Conservation (phyloP, 2,797 vertebrate species). For the Euthynnus affinis region DNA sequence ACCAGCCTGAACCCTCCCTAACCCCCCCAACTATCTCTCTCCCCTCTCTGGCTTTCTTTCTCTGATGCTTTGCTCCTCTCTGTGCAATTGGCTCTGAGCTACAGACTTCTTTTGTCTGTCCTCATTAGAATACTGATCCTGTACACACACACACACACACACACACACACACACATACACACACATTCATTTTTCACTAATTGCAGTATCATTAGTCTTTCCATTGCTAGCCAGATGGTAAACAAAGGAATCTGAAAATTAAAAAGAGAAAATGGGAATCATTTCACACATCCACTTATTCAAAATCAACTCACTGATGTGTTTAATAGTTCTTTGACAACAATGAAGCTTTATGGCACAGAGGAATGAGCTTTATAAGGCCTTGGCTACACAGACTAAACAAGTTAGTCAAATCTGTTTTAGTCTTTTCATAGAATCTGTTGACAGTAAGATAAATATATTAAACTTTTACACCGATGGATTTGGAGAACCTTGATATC, state of each 20-base stretch:
- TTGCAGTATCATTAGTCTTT: conserved; percentile 66
- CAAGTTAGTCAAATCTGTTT: too few relatives aligned
- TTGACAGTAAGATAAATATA: too few relatives aligned
- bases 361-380: too few relatives aligned
- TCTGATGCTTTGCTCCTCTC: conserved; percentile 78
- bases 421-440: too few relatives aligned
- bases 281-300: conserved; percentile 16
- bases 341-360: too few relatives aligned
- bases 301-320: conserved; percentile 1
- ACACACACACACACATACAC: conserved; percentile 32
- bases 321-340: too few relatives aligned
- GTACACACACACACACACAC: conserved; percentile 65
- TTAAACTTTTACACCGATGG: too few relatives aligned
- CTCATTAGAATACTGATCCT: conserved; percentile 88
- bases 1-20: conserved; percentile 86
- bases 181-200: conserved; percentile 53
- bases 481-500: too few relatives aligned
- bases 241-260: conserved; percentile 73
- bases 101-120: conserved; percentile 84
- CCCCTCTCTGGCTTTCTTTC: conserved; percentile 62
- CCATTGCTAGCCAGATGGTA: conserved; percentile 63
- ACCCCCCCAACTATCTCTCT: conserved; percentile 66
- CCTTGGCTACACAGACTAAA: too few relatives aligned
- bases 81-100: conserved; percentile 81
- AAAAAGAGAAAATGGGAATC: conserved; percentile 40